Evolutionary conservation across 2,888 invertebrate genomes (phyloP), one percentile per base, ranked within the genome.

Genomic region (Thumatha senex): DNA sequence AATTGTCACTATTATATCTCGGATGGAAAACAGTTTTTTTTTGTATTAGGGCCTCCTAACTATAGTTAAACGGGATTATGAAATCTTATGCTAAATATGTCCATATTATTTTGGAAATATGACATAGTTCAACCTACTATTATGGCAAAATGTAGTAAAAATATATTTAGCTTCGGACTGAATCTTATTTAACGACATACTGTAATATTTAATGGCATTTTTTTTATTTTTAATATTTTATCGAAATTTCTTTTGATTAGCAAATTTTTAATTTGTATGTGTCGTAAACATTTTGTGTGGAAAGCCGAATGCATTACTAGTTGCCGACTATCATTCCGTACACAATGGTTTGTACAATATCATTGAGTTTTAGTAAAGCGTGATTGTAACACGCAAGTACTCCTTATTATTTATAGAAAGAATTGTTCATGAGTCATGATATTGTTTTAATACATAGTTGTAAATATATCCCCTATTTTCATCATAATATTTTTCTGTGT

Each of bases 381-480:
- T 82, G 80, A 70, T 74, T 80, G 69, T 77, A 77, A 76, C 76
- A 73, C 78, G 80, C 79, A 76, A 76, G 77, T 86, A 88, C 86
- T 87, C 84, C 80, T 82, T 79, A 70, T 80, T 76, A 80, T 80
- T 82, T 81, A 80, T 86, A 86, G 84, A 83, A 76, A 82, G 78
- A 82, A 84, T 84, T 86, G 88, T 89, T 88, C 83, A 86, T 87
- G 86, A 75, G 72, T 75, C 86, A 84, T 84, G 86, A 88, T 88
- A 88, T 88, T 82, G 82, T 80, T 86, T 79, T 82, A 72, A 78
- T 84, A 81, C 82, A 79, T 91, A 67, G 67, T 66, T 67, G 90
- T 89, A 90, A 89, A 90, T 90, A 90, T 82, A 87, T 80, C 77
- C 87, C 89, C 89, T 90, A 91, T 91, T 91, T 91, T 91, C 88